Evolutionary conservation across 2,797 vertebrate genomes (phyloP), one percentile per base, ranked within the genome.

Genomic region (Cephalopachus bancanus): DNA sequence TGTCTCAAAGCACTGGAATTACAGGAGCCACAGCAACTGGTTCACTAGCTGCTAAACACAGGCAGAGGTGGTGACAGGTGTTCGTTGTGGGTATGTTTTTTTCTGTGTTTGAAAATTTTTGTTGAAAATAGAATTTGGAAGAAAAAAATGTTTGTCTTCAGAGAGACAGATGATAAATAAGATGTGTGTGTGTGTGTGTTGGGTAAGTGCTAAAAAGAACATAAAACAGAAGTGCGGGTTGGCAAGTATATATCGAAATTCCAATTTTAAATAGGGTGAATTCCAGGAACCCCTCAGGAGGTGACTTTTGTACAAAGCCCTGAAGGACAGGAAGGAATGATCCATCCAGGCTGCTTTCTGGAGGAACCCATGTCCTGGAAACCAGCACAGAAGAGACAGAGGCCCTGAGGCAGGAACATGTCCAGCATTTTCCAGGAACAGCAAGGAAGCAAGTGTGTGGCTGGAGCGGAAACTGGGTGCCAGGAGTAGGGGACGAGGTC

Each of bases 51-150:
- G 37, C 37, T 37, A 24, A 80, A 20, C 11, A 20, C 1, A 75
- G 59, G 53, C 24, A 81, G 85, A 57, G 19, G 65, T 71, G 20
- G 24, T 28, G 20, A 10, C 49, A 64, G 51, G 17, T 79, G 28
- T 85, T 64, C n/a, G 15, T 26, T 81, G 75, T 78, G 57, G 30
- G 60, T 57, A 44, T 4, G 67, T 17, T 75, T 89, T 76, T 72
- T 74, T 53, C 44, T 81, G 65, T 88, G 59, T 75, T 84, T 80
- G 74, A 93, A 88, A 17, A 26, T 69, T 62, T 85, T 64, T 83
- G 69, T 12, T 57, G 64, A 24, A 89, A 84, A 89, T 3, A 49
- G 81, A 81, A 83, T 5, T 49, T 62, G 33, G 24, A 85, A 89
- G 33, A n/a, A 60, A 59, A 78, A 69, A 30, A 67, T 0, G 65